Percentiles rank a stretch among this genome's conserved stretches.
Evolutionary conservation across 2,888 invertebrate species (phyloP).

Genomic region (Arrhopalites spinosus): DNA sequence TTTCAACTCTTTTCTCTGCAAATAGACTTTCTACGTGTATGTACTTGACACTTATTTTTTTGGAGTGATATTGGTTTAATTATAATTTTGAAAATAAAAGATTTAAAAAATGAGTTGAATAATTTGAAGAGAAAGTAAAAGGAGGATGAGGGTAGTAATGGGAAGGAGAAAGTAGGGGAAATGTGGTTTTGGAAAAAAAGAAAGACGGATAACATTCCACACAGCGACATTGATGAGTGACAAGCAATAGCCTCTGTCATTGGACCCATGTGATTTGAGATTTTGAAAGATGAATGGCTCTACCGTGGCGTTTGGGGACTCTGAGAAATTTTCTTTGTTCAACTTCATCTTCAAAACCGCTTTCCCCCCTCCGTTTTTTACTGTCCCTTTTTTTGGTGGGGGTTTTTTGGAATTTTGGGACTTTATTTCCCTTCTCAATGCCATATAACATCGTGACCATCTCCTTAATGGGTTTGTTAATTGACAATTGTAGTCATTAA

Average conservation of each 20-base stretch:
- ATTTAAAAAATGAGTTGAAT: too few species aligned
- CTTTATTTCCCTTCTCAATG: too few species aligned
- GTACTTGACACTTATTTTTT: too few species aligned
- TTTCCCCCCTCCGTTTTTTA: not conserved
- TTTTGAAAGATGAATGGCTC: slow-evolving; percentile 52
- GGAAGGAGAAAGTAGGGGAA: not conserved
- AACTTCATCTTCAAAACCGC: not conserved
- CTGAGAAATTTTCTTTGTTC: not conserved
- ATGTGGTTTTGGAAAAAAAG: not conserved
- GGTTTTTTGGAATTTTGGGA: too few species aligned
- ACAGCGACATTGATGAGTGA: slow-evolving; percentile 50
- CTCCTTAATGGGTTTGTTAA: too few species aligned
- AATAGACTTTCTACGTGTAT: too few species aligned
- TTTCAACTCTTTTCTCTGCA: too few species aligned
- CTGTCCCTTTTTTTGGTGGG: not conserved
- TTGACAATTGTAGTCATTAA: too few species aligned
- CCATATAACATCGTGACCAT: too few species aligned
- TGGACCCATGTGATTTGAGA: slow-evolving; percentile 49
- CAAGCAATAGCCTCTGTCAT: slow-evolving; percentile 49
- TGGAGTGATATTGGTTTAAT: too few species aligned
- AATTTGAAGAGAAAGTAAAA: not conserved
- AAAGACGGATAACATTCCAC: slow-evolving; percentile 22
- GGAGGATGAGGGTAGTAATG: too few species aligned
- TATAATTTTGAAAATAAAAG: too few species aligned
- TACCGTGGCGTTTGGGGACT: not conserved